Evolutionary conservation across 2,113 vertebrate species (phyloP).

Genomic region (Bambusicola thoracicus): DNA sequence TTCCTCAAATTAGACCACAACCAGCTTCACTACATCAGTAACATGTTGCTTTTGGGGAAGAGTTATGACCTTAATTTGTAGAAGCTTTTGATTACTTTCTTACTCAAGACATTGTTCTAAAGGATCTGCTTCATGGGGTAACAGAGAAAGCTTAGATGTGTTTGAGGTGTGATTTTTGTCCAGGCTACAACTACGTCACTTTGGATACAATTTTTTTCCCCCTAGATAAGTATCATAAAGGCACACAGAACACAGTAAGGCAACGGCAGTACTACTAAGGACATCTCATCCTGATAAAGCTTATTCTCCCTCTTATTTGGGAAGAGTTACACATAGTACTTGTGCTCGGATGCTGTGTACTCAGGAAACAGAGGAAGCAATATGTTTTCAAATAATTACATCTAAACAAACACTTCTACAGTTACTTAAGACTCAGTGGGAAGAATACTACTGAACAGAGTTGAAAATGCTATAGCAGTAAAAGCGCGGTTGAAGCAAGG

Average conservation of each 20-base stretch:
- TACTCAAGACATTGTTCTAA: background rate
- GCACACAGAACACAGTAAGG: background rate
- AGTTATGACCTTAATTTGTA: background rate
- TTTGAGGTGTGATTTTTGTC: background rate
- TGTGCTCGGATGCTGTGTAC: background rate
- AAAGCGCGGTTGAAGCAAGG: background rate
- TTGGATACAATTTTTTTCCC: background rate
- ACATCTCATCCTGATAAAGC: background rate
- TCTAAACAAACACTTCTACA: background rate
- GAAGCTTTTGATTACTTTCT: background rate
- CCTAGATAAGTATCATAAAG: background rate
- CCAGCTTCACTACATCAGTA: background rate
- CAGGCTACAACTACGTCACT: background rate
- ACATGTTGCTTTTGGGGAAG: background rate
- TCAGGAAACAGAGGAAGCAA: background rate
- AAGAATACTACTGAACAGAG: background rate
- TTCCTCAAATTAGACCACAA: background rate
- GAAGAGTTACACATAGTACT: background rate
- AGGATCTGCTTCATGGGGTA: background rate
- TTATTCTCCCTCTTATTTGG: background rate
- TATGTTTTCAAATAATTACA: background rate
- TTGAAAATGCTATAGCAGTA: background rate
- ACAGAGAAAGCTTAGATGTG: background rate
- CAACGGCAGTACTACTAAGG: background rate
- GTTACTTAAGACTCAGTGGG: background rate